Evolutionary conservation across 2,797 vertebrate species (phyloP).

Genomic region (Malurus leucopterus): DNA sequence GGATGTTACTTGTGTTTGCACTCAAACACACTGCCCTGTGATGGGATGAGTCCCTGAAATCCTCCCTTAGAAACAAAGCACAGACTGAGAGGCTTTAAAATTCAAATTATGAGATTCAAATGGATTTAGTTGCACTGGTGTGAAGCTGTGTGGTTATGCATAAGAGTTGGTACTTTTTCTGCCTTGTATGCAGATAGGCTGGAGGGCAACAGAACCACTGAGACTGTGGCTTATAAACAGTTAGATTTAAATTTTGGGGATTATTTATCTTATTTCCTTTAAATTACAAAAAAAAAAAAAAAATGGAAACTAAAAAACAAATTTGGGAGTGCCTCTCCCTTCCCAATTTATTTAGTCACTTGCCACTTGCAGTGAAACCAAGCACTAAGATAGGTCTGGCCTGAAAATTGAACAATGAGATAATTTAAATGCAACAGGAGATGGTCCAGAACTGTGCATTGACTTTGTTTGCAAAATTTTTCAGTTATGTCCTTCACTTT

Average conservation of each 20-base stretch:
- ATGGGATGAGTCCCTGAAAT: slow-evolving; percentile 25
- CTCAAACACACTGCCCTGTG: background rate
- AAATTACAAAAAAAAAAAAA: background rate
- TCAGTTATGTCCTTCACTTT: background rate
- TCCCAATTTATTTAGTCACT: background rate
- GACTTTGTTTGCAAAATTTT: background rate
- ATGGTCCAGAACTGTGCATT: background rate
- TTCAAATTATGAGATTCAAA: slow-evolving; percentile 37
- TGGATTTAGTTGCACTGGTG: background rate
- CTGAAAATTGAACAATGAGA: background rate
- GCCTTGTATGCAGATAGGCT: background rate
- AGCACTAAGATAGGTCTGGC: background rate
- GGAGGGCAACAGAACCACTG: background rate
- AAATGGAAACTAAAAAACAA: too few relatives aligned
- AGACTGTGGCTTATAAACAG: slow-evolving; percentile 6
- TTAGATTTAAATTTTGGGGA: background rate
- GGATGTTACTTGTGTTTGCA: slow-evolving; percentile 40
- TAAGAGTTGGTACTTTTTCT: background rate
- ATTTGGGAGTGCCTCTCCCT: fast-evolving
- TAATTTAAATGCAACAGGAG: background rate
- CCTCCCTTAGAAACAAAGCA: background rate
- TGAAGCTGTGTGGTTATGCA: slow-evolving; percentile 15
- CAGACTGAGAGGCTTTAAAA: slow-evolving; percentile 19
- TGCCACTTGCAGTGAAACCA: background rate
- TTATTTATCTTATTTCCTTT: background rate